Evolutionary conservation across 2,113 vertebrate genomes (phyloP).

Genomic region (Leuciscus idus): DNA sequence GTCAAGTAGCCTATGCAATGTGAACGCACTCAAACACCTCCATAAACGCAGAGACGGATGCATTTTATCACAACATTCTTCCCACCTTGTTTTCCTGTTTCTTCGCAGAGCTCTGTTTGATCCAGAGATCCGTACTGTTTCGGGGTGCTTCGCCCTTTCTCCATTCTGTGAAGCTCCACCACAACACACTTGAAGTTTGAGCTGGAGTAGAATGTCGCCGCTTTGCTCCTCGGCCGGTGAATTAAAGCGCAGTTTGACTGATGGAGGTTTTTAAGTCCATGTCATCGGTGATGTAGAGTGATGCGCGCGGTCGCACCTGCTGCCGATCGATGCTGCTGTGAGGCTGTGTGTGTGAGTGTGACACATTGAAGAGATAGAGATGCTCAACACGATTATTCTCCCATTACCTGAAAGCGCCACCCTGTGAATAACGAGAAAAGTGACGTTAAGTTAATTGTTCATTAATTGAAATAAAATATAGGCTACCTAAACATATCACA

Average conservation of each 20-base stretch:
- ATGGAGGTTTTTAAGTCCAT: constrained; percentile 1
- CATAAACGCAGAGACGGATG: not conserved
- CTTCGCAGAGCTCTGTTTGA: constrained; percentile 66
- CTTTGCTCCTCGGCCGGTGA: not conserved
- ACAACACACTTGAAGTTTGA: not conserved
- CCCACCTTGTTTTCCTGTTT: constrained; percentile 71
- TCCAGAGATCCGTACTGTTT: constrained; percentile 77
- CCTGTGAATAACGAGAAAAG: constrained; percentile 49
- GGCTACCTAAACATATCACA: not conserved
- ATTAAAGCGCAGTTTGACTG: constrained; percentile 9
- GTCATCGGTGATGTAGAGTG: not conserved
- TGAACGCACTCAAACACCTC: not conserved
- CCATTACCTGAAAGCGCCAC: constrained; percentile 56
- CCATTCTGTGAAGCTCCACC: constrained; percentile 65
- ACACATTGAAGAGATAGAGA: not conserved
- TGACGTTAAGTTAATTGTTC: not conserved
- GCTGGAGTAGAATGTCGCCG: not conserved
- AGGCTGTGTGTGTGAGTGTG: not conserved
- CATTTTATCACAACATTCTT: constrained; percentile 9
- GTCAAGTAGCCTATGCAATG: not conserved
- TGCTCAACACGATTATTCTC: constrained; percentile 6
- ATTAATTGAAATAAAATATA: not conserved
- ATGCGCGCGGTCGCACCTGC: constrained; percentile 19
- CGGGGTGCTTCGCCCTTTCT: constrained; percentile 67
- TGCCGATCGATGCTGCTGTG: not conserved